Conservation (phyloP, 2,888 invertebrate genomes). For the Zaprionus obscuricornis region DNA sequence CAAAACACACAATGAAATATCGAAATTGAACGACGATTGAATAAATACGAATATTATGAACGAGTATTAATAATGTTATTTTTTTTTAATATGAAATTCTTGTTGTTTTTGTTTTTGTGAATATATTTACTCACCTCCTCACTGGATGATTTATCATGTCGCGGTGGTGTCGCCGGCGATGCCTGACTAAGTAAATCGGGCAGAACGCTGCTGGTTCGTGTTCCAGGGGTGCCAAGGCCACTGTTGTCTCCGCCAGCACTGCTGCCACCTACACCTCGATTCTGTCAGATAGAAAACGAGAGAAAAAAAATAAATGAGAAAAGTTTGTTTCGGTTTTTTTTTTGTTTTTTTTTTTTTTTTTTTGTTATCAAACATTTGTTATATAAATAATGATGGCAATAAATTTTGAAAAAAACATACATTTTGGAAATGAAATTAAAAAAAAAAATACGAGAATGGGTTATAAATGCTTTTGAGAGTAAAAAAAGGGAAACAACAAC, state of each 20-base stretch:
- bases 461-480: constrained; percentile 49
- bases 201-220: constrained; percentile 95
- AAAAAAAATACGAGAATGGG: constrained; percentile 41
- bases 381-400: constrained; percentile 35
- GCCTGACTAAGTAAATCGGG: constrained; percentile 97
- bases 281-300: constrained; percentile 28
- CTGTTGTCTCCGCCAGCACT: constrained; percentile 76
- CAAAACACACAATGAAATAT: constrained; percentile 68
- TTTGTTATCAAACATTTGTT: no score
- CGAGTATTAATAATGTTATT: not conserved
- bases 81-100: not conserved
- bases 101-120: constrained; percentile 4
- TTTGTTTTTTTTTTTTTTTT: no score
- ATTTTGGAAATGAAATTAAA: constrained; percentile 48
- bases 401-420: constrained; percentile 40
- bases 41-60: constrained; percentile 24
- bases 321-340: no score
- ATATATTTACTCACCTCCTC: constrained; percentile 91
- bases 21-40: constrained; percentile 31
- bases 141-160: constrained; percentile 96
- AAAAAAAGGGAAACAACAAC: constrained; percentile 45
- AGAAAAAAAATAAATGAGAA: constrained; percentile 8
- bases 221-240: constrained; percentile 86
- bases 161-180: constrained; percentile 92
- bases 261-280: constrained; percentile 48